A percentile compares a stretch with the other conserved stretches of the same genome.
These are phyloP conservation scores for Rapana venosa DNA, from an alignment of 2,888 invertebrate species.

Conservation along the genomic window DNA sequence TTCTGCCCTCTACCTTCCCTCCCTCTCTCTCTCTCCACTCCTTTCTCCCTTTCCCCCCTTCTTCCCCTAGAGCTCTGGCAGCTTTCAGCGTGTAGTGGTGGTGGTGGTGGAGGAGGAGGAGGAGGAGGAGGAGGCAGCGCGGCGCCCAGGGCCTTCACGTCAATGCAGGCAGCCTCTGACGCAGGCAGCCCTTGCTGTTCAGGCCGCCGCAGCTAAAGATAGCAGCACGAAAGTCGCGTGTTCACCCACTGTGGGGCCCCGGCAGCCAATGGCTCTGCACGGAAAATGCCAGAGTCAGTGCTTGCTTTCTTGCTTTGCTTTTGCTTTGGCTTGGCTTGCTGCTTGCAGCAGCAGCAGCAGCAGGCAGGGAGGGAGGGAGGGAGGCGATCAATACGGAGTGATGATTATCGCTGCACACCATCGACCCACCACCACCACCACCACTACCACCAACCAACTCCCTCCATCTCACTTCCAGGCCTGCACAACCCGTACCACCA, in stretches of 20 bases:
- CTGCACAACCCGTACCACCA: neutral
- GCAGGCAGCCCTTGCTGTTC: slow-evolving; percentile 41
- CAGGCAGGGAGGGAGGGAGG: neutral
- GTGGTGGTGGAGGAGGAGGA: neutral
- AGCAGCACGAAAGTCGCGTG: neutral
- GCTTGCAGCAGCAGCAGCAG: neutral
- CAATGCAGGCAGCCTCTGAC: slow-evolving; percentile 47
- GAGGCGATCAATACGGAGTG: slow-evolving; percentile 10
- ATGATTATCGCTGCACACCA: slow-evolving; percentile 35
- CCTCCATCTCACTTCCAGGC: neutral
- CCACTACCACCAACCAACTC: neutral
- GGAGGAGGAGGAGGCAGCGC: slow-evolving; percentile 37
- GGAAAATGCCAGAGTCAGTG: slow-evolving; percentile 17
- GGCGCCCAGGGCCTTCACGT: slow-evolving; percentile 43
- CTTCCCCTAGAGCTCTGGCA: neutral
- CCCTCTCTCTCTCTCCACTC: neutral
- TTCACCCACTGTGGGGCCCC: neutral
- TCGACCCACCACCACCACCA: neutral
- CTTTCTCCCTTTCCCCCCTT: neutral
- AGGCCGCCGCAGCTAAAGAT: too few species aligned
- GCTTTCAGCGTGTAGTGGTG: too few species aligned
- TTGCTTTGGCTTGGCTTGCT: neutral
- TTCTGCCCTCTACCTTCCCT: too few species aligned
- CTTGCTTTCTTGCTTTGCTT: neutral
- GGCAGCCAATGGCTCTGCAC: slow-evolving; percentile 41